Conservation (phyloP, 2,888 invertebrate species). For the Carterocephalus palaemon region DNA sequence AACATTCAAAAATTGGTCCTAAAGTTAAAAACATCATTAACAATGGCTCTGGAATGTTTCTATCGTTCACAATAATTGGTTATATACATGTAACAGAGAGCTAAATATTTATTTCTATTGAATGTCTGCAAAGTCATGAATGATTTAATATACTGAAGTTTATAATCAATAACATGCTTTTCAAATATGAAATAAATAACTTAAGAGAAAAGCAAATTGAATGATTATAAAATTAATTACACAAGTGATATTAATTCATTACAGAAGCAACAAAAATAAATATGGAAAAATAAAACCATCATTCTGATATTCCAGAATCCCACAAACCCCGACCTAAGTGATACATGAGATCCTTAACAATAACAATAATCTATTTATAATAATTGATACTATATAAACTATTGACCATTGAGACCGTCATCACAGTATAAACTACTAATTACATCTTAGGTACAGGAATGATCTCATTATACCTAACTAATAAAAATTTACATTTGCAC, state of each 20-base stretch:
- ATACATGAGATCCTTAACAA: conserved; percentile 78
- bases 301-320: conserved; percentile 68
- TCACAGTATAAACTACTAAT: conserved; percentile 75
- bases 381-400: conserved; percentile 75
- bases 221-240: conserved; percentile 21
- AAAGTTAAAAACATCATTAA: conserved; percentile 77
- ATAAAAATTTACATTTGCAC: conserved; percentile 69
- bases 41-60: conserved; percentile 78
- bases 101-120: conserved; percentile 41
- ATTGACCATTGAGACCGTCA: conserved; percentile 76
- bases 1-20: conserved; percentile 79
- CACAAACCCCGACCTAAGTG: conserved; percentile 64
- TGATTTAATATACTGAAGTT: conserved; percentile 30
- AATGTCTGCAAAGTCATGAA: conserved; percentile 27
- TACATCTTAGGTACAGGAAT: conserved; percentile 77
- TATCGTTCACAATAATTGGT: conserved; percentile 64
- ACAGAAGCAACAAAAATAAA: conserved; percentile 37
- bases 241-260: conserved; percentile 24
- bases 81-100: conserved; percentile 63
- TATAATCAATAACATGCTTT: conserved; percentile 32
- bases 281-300: conserved; percentile 54
- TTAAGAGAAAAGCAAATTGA: conserved; percentile 23
- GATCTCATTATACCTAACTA: conserved; percentile 62
- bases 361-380: conserved; percentile 72
- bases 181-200: conserved; percentile 29